Conservation (phyloP, 2,888 invertebrate genomes). For the Chymomyza procnemis region DNA sequence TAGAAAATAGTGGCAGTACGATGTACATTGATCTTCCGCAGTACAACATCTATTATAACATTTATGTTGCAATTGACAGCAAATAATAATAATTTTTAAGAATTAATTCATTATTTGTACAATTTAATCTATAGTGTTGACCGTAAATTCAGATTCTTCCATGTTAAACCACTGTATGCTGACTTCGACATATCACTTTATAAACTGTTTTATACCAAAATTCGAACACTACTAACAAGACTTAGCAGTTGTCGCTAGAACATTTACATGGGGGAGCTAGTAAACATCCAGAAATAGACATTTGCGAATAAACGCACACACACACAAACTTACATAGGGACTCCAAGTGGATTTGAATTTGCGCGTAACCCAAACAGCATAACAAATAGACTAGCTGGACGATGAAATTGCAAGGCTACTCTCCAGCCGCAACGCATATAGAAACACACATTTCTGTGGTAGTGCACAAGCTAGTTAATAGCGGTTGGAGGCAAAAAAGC, state of each 20-base stretch:
- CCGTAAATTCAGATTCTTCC: too few relatives aligned
- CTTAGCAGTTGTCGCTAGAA: not conserved
- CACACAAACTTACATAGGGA: not conserved
- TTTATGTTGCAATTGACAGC: too few relatives aligned
- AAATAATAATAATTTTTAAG: too few relatives aligned
- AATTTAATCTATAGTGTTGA: too few relatives aligned
- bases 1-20: too few relatives aligned
- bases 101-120: too few relatives aligned
- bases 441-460: constrained; percentile 13
- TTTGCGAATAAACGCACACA: constrained; percentile 24
- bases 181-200: too few relatives aligned
- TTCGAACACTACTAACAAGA: not conserved
- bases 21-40: too few relatives aligned
- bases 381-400: constrained; percentile 54
- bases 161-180: too few relatives aligned
- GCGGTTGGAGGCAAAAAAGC: not conserved
- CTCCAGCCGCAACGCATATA: constrained; percentile 48
- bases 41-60: too few relatives aligned
- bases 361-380: constrained; percentile 56
- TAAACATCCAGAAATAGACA: not conserved
- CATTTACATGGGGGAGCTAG: not conserved
- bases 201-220: too few relatives aligned
- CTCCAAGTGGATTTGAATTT: constrained; percentile 54
- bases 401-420: constrained; percentile 14
- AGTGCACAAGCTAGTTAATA: constrained; percentile 34